Evolutionary conservation across 2,113 vertebrate genomes (phyloP).

Genomic region (Sphaerodactylus townsendi): DNA sequence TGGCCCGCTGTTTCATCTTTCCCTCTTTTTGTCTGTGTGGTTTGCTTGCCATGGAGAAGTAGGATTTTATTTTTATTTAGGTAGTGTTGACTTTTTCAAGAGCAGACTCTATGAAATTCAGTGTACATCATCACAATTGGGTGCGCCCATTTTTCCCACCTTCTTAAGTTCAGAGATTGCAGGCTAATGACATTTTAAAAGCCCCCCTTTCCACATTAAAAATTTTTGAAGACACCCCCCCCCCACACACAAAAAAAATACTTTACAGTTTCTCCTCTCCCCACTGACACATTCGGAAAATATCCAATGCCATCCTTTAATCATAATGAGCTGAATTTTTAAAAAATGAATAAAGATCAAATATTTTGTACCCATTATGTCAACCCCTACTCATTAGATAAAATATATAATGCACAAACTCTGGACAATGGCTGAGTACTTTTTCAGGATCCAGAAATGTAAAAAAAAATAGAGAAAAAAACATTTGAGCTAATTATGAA

Average conservation of each 20-base stretch:
- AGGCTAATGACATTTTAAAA: slow-evolving; percentile 45
- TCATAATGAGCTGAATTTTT: slow-evolving; percentile 19
- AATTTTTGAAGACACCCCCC: slow-evolving; percentile 15
- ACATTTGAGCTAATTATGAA: not conserved
- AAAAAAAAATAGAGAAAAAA: not conserved
- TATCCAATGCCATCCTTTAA: slow-evolving; percentile 14
- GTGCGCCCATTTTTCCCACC: slow-evolving; percentile 68
- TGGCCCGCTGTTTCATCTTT: slow-evolving; percentile 70
- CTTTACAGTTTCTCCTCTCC: not conserved
- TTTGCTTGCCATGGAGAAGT: slow-evolving; percentile 74
- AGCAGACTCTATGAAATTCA: slow-evolving; percentile 64
- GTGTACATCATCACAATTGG: slow-evolving; percentile 80
- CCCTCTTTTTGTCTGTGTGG: slow-evolving; percentile 62
- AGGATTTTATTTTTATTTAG: slow-evolving; percentile 77
- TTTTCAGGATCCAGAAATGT: slow-evolving; percentile 24
- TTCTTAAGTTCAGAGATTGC: slow-evolving; percentile 50
- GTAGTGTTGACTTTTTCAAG: slow-evolving; percentile 84
- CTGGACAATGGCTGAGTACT: not conserved
- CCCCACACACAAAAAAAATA: not conserved
- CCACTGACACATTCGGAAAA: slow-evolving; percentile 7
- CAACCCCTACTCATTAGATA: not conserved
- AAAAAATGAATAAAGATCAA: slow-evolving; percentile 30
- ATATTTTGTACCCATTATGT: slow-evolving; percentile 13
- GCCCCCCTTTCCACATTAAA: slow-evolving; percentile 13
- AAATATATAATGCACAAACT: not conserved